Evolutionary conservation across 2,888 invertebrate genomes (phyloP).

Genomic region (Limnephilus rhombicus): DNA sequence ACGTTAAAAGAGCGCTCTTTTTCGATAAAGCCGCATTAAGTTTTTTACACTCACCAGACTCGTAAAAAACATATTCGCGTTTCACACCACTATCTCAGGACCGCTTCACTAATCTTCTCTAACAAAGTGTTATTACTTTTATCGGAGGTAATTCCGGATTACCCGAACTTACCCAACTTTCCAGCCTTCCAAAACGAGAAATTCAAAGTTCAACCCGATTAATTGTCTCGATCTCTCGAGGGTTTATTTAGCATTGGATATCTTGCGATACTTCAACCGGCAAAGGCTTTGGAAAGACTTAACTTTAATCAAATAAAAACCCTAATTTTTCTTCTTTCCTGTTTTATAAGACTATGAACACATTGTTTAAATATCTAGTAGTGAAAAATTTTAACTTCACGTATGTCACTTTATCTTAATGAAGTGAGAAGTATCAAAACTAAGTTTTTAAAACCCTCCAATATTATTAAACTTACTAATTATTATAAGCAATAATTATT

Average conservation of each 20-base stretch:
- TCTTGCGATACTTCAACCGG: background rate
- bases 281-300: background rate
- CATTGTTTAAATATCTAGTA: too few species aligned
- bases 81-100: constrained; percentile 3
- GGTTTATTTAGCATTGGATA: constrained; percentile 1
- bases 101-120: constrained; percentile 15
- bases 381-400: too few species aligned
- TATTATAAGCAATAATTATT: too few species aligned
- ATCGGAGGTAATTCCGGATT: constrained; percentile 36
- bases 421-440: too few species aligned
- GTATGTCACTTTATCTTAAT: too few species aligned
- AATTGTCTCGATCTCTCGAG: constrained; percentile 2
- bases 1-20: background rate
- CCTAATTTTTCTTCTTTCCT: background rate
- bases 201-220: constrained; percentile 30
- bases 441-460: too few species aligned
- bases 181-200: constrained; percentile 3
- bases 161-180: constrained; percentile 26
- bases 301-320: background rate
- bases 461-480: too few species aligned
- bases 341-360: background rate
- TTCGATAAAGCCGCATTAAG: background rate
- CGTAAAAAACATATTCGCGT: background rate
- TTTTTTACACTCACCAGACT: background rate
- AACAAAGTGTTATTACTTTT: constrained; percentile 42